Evolutionary conservation across 2,888 invertebrate species (phyloP), one percentile per base, ranked within the genome.

Genomic region (Argyra leucocephala): DNA sequence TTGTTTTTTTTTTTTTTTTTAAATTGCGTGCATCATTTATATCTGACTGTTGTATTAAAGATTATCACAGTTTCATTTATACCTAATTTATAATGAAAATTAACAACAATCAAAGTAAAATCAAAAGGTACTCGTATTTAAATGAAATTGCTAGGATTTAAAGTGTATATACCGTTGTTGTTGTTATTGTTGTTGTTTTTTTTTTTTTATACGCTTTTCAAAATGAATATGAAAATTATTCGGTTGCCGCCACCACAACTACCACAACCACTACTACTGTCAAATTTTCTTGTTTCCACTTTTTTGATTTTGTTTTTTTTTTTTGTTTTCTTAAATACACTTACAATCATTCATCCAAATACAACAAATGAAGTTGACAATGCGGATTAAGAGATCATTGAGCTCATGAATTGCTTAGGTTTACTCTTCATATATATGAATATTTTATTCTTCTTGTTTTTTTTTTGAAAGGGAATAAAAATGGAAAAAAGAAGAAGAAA

Each of bases 31-130:
- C 7, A 31, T 31, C 31, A 31, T 31, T 31, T 31, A 31, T 31
- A 31, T 31, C 31, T 31, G 31, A 31, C n/a, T 48, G 48, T 48
- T 48, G 48, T 48, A 48, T n/a, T 15, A 18, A n/a, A 48, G 48
- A 48, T 48, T 48, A 48, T 48, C 48, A 48, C 48, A 48, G n/a
- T 48, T 48, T 48, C 48, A 48, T 48, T 48, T 48, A n/a, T 48
- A 48, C 48, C 48, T 48, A 48, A 48, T 48, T 48, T 48, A 48
- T 48, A 48, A 48, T 48, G 18, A 48, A 48, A 48, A 48, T 15
- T 48, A n/a, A n/a, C n/a, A 48, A 48, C 15, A 48, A 48, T 31
- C 31, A 31, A 48, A 48, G 1, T 18, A 48, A 48, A 31, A 18
- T 15, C 3, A 48, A 48, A 2, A 48, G 48, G 18, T 18, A n/a